These are phyloP conservation scores for Melieria picta DNA, from an alignment of 2,888 invertebrate genomes.

Conservation along the genomic window DNA sequence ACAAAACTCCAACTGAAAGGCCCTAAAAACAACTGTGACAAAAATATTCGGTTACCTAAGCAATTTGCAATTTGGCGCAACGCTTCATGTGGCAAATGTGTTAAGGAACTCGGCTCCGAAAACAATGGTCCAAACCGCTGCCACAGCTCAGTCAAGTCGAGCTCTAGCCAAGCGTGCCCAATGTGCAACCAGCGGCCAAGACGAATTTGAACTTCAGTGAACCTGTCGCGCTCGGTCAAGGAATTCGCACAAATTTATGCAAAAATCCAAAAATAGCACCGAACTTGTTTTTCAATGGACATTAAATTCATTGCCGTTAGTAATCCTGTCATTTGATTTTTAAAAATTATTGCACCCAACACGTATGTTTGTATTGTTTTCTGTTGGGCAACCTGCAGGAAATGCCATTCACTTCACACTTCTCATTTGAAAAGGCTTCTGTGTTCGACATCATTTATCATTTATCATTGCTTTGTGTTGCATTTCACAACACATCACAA, in stretches of 20 bases:
- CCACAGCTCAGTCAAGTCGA: too few species aligned
- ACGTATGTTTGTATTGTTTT: not conserved
- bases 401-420: slow-evolving; percentile 40
- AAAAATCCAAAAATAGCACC: not conserved
- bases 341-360: too few species aligned
- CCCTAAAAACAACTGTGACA: slow-evolving; percentile 44
- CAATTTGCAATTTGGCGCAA: slow-evolving; percentile 6
- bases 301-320: not conserved
- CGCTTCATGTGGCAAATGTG: slow-evolving; percentile 29
- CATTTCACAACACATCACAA: slow-evolving; percentile 43
- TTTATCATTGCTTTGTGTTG: slow-evolving; percentile 37
- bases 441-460: slow-evolving; percentile 12
- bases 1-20: slow-evolving; percentile 22
- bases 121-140: too few species aligned
- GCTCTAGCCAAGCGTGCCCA: too few species aligned
- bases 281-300: not conserved
- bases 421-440: slow-evolving; percentile 21
- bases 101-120: slow-evolving; percentile 1
- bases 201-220: too few species aligned
- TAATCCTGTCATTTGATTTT: too few species aligned
- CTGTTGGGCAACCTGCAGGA: slow-evolving; percentile 45
- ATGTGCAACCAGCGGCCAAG: too few species aligned
- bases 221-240: too few species aligned
- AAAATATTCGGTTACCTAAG: slow-evolving; percentile 46
- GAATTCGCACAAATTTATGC: too few species aligned